These are phyloP conservation scores for Psilopsiagon aurifrons DNA, from an alignment of 2,113 vertebrate genomes.

Conservation along the genomic window DNA sequence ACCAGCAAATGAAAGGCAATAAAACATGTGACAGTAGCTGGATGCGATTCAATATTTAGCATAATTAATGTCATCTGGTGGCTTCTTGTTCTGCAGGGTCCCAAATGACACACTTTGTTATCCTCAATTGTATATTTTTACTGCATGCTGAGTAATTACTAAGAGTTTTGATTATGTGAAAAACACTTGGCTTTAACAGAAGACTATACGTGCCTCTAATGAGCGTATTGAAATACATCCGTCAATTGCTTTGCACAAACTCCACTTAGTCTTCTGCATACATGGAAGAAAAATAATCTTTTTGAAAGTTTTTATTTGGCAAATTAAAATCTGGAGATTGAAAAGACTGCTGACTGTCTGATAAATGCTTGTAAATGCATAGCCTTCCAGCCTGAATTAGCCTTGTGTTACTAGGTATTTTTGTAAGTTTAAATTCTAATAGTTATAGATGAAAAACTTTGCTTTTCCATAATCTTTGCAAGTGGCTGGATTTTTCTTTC, in stretches of 20 bases:
- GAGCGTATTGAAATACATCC: not conserved
- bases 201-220: not conserved
- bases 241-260: not conserved
- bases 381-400: not conserved
- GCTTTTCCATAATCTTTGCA: not conserved
- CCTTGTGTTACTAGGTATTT: not conserved
- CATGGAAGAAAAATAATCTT: not conserved
- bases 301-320: conserved; percentile 9
- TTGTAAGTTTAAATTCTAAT: not conserved
- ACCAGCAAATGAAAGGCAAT: conserved; percentile 49
- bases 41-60: conserved; percentile 50
- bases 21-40: conserved; percentile 3
- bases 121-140: conserved; percentile 3
- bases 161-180: conserved; percentile 18
- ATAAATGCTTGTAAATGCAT: not conserved
- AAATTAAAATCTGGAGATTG: not conserved
- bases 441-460: not conserved
- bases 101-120: conserved; percentile 9
- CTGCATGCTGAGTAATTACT: conserved; percentile 43
- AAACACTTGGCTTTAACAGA: not conserved
- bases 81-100: conserved; percentile 32
- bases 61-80: conserved; percentile 40
- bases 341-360: not conserved
- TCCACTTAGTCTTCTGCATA: not conserved
- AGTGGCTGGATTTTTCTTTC: not conserved